Percentiles rank a stretch among this genome's conserved stretches.
These are phyloP conservation scores for Epinephelus fuscoguttatus DNA, from an alignment of 2,113 vertebrate genomes.

Conservation along the genomic window DNA sequence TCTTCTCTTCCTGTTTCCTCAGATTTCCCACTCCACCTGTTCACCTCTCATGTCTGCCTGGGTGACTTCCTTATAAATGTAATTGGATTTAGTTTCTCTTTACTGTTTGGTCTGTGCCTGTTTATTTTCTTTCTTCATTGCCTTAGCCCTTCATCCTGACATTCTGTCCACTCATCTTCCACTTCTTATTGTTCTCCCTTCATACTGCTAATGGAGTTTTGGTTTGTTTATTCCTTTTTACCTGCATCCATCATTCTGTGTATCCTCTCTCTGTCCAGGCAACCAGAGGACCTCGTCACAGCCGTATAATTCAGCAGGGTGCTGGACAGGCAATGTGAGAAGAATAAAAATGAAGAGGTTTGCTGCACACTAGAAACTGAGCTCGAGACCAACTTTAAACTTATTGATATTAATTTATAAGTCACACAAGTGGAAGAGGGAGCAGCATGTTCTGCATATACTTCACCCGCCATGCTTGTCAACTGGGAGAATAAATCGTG, in stretches of 20 bases:
- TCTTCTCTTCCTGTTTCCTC: background rate
- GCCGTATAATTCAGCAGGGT: background rate
- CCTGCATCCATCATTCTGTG: background rate
- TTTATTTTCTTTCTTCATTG: background rate
- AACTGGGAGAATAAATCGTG: background rate
- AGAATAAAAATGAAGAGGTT: background rate
- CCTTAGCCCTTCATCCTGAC: background rate
- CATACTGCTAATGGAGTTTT: background rate
- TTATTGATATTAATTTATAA: background rate
- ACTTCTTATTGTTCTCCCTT: background rate
- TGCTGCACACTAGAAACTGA: background rate
- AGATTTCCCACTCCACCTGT: background rate
- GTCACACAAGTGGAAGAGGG: background rate
- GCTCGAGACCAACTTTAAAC: background rate
- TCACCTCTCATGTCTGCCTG: background rate
- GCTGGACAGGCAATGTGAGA: background rate
- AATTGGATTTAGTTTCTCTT: background rate
- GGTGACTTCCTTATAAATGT: background rate
- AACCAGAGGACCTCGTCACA: background rate
- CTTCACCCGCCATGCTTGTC: background rate
- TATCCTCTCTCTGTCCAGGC: background rate
- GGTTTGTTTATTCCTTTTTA: background rate
- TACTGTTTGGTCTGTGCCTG: background rate
- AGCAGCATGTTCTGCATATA: background rate
- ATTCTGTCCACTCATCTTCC: background rate